Percentiles rank a stretch among this genome's conserved stretches.
Conservation (phyloP, 2,797 vertebrate genomes). For the Eulemur coronatus region DNA sequence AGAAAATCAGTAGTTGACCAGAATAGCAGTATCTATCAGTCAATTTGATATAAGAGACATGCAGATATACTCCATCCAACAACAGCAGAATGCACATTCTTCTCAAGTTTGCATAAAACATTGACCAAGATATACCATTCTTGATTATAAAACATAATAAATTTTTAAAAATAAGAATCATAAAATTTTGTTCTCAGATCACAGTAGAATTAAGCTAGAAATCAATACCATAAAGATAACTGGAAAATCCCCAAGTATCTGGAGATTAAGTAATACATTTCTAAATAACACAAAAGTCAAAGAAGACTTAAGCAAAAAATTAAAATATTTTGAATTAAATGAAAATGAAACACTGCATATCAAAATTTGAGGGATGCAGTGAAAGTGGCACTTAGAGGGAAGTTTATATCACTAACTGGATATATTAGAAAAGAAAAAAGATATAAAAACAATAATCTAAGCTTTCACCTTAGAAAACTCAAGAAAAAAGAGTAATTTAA, state of each 20-base stretch:
- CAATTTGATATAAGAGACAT: background rate
- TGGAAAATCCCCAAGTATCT: background rate
- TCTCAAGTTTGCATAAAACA: background rate
- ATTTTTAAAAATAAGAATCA: background rate
- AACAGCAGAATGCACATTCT: background rate
- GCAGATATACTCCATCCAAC: background rate
- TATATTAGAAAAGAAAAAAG: background rate
- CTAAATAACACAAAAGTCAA: background rate
- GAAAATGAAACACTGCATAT: background rate
- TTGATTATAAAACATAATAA: background rate
- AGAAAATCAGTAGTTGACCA: background rate
- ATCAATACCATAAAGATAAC: background rate
- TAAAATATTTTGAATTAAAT: background rate
- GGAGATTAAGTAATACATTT: background rate
- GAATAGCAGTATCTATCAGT: background rate
- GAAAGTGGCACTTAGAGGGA: background rate
- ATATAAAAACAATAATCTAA: background rate
- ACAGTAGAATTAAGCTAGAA: background rate
- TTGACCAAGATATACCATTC: background rate
- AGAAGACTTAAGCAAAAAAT: background rate
- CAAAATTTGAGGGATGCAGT: background rate
- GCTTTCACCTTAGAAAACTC: background rate
- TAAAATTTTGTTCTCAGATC: background rate
- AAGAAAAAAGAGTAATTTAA: background rate
- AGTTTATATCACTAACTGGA: background rate